phyloP scores from a whole-genome alignment of 1,140 invertebrate species.

The Penaeus chinensis region DNA sequence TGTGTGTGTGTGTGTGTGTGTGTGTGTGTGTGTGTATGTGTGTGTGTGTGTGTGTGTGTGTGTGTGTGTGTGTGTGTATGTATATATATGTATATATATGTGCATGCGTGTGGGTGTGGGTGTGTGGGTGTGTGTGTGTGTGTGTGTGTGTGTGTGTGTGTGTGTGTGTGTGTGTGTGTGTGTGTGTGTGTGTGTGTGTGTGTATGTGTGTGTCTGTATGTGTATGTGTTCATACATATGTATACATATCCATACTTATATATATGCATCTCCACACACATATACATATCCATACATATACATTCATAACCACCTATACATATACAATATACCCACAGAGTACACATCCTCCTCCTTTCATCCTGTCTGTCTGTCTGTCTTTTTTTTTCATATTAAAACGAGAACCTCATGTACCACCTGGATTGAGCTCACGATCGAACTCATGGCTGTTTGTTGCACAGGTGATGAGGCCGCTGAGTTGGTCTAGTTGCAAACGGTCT shows the following conservation, averaged over 20 bases:
- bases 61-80: no score
- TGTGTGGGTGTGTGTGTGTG: constrained; percentile 6
- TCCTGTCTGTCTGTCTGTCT: no score
- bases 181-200: background rate
- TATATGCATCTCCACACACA: no score
- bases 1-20: background rate
- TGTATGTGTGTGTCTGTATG: background rate
- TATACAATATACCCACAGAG: no score
- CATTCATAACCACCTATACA: no score
- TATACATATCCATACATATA: no score
- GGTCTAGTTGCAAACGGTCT: constrained; percentile 81
- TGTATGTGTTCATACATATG: background rate
- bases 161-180: constrained; percentile 9
- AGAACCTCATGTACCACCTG: constrained; percentile 66
- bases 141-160: constrained; percentile 26
- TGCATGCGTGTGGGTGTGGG: background rate
- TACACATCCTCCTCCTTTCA: no score
- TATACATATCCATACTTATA: background rate
- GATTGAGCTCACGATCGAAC: constrained; percentile 85
- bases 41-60: background rate
- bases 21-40: background rate
- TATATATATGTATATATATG: background rate
- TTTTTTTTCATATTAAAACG: no score
- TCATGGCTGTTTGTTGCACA: constrained; percentile 79
- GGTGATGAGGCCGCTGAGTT: constrained; percentile 81